Base-by-base conservation (phyloP, 2,797 vertebrate species). In the Streptopelia turtur region DNA sequence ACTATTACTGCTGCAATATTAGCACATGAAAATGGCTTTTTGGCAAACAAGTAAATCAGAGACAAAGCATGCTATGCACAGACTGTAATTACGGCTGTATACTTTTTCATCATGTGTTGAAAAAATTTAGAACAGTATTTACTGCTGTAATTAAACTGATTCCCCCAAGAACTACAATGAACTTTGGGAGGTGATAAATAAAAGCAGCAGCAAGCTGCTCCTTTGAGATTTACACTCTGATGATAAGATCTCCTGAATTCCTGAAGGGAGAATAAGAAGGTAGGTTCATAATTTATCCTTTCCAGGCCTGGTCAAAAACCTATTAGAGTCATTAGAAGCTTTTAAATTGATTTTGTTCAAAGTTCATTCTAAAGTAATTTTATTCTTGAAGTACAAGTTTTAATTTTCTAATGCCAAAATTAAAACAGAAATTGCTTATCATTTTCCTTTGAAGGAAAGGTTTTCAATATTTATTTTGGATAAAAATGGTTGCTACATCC, bases 131-230 rank as follows among this genome's bases (percentile, higher is more conserved):
- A 96, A 74, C 56, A 90, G 74, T 93, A 94, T 95, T 97, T 97
- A 96, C 92, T 94, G 41, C 90, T 20, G 28, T 89, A 94, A 96
- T 96, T 95, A 96, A 95, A 94, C 78, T 61, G 75, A 96, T 96
- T 96, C 91, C 90, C 94, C 68, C 91, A 92, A 93, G 96, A 97
- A 92, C 93, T 74, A 90, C 78, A 84, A 84, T 95, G 96, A 95
- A 95, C 88, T 95, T 95, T 89, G 74, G 78, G 88, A 95, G 50
- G 88, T 87, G 88, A 95, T 93, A 97, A 97, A 96, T 96, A 94
- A 95, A 94, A 11, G 64, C 68, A 93, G 92, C 90, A 94, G 93
- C 94, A 96, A 96, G 95, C 91, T 96, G 92, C 52, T 95, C 93
- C 82, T 95, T 85, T 85, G 95, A 95, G 96, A 95, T 94, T 94